Conservation (phyloP, 2,888 invertebrate genomes). For the Meiosimyza platycephala region DNA sequence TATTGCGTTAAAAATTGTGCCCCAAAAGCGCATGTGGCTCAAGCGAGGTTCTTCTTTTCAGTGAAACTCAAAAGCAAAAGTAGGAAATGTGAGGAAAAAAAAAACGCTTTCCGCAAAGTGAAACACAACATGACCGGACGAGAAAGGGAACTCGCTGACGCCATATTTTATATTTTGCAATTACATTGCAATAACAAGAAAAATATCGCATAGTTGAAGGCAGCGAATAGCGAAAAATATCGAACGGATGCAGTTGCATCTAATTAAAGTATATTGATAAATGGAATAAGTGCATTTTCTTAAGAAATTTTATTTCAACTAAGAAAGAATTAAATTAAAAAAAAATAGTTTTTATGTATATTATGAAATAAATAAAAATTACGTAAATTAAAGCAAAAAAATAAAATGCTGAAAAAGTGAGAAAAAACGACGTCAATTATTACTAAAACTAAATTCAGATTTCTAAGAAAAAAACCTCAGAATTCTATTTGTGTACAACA, state of each 20-base stretch:
- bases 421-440: background rate
- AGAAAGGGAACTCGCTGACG: conserved; percentile 53
- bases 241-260: conserved; percentile 4
- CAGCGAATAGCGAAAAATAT: background rate
- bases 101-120: conserved; percentile 24
- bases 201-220: background rate
- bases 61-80: conserved; percentile 2
- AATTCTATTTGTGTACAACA: conserved; percentile 15
- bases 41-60: too few species aligned
- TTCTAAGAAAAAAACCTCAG: conserved; percentile 16
- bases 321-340: background rate
- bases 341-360: background rate
- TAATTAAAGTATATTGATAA: background rate
- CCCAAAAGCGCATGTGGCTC: too few species aligned
- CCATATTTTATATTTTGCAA: conserved; percentile 58
- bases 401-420: background rate
- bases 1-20: too few species aligned
- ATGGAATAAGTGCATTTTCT: too few species aligned
- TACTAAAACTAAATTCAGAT: background rate
- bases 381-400: background rate
- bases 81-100: conserved; percentile 15
- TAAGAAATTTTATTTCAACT: too few species aligned
- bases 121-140: conserved; percentile 43
- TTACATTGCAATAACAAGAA: conserved; percentile 19
- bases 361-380: background rate